A percentile compares a stretch with the other conserved stretches of the same genome.
Evolutionary conservation across 2,888 invertebrate species (phyloP).

Genomic region (Aphodius sticticus): DNA sequence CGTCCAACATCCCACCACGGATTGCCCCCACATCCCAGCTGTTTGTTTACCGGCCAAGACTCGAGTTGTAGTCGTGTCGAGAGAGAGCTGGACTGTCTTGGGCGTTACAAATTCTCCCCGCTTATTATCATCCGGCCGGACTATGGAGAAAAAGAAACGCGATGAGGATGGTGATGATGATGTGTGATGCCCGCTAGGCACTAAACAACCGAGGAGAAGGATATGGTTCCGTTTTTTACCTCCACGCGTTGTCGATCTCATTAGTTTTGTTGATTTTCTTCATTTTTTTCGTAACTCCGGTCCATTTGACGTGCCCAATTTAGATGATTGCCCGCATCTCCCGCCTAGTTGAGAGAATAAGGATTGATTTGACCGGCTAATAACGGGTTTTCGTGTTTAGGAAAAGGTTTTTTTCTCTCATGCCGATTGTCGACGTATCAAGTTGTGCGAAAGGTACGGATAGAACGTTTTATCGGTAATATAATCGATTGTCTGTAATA

Average conservation of each 20-base stretch:
- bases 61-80: not conserved
- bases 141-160: not conserved
- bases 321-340: not conserved
- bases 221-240: constrained; percentile 28
- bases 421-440: not conserved
- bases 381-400: not conserved
- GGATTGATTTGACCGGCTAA: not conserved
- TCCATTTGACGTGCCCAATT: not conserved
- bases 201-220: constrained; percentile 17
- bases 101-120: not conserved
- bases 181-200: constrained; percentile 18
- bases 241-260: not conserved
- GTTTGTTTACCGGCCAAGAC: not conserved
- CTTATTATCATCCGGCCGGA: not conserved
- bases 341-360: not conserved
- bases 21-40: not conserved
- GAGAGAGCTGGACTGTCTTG: not conserved
- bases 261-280: not conserved
- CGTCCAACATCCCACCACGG: not conserved
- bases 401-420: not conserved
- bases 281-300: not conserved
- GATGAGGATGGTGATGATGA: not conserved
- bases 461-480: not conserved
- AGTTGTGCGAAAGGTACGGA: too few species aligned
- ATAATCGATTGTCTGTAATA: not conserved